Evolutionary conservation across 2,113 vertebrate genomes (phyloP), one percentile per base, ranked within the genome.

Genomic region (Carassius carassius): DNA sequence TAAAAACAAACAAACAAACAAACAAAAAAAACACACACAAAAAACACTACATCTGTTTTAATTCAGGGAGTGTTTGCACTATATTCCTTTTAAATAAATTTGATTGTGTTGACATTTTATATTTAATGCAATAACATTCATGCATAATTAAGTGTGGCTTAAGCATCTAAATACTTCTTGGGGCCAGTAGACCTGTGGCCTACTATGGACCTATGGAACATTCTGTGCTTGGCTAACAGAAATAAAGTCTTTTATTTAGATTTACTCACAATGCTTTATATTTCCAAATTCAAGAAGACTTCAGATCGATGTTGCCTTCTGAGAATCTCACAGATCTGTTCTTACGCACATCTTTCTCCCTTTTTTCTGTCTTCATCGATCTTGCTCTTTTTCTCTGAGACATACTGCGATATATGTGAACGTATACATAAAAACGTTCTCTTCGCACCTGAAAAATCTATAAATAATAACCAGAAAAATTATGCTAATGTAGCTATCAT

Each of bases 401-500:
- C 7, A 29, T n/a, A 32, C 77, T 62, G 56, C 4, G 13, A 2
- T 65, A 4, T 12, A 37, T 16, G 56, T 11, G 78, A 10, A 25
- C 0, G 0, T 8, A 44, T 78, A 44, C 17, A 63, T 63, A 44
- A 44, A 63, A 23, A 13, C 2, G 3, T 11, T 47, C 13, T 47
- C 10, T 1, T 25, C 11, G 2, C 56, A 82, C 84, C 78, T 56
- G 72, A 49, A 51, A 81, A 44, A 75, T 49, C 54, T 51, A 17
- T 29, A 72, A 58, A 75, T 54, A 73, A 85, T 62, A 47, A 86
- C 32, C 69, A n/a, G 29, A 25, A 67, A 80, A 54, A 63, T 62
- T 78, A 78, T 72, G 81, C 25, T 83, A 83, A 86, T 86, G 35
- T 86, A n/a, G 65, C 72, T 81, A 35, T n/a, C n/a, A n/a, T 70